A percentile compares a stretch with the other conserved stretches of the same genome.
Evolutionary conservation across 1,140 invertebrate genomes (phyloP).

Genomic region (Ceratitis capitata): DNA sequence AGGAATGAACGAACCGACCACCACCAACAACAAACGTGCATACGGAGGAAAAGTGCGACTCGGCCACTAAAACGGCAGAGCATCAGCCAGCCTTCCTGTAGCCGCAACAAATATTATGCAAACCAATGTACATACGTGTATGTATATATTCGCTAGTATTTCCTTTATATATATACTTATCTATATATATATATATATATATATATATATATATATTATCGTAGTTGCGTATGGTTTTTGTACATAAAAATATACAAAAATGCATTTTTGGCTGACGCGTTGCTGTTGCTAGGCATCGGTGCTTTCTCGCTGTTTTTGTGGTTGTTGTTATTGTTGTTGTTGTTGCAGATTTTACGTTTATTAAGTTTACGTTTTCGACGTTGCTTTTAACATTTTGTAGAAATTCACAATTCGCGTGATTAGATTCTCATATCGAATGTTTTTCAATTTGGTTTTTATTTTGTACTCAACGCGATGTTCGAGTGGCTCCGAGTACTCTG

Average conservation of each 20-base stretch:
- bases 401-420: slow-evolving; percentile 24
- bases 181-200: neutral
- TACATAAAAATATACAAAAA: slow-evolving; percentile 3
- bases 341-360: neutral
- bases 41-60: too few species aligned
- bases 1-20: slow-evolving; percentile 1
- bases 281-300: neutral
- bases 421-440: neutral
- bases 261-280: neutral
- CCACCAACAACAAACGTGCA: neutral
- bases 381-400: neutral
- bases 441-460: neutral
- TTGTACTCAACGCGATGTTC: too few species aligned
- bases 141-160: neutral
- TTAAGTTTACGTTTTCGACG: slow-evolving; percentile 35
- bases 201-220: neutral
- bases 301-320: too few species aligned
- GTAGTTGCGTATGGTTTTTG: neutral
- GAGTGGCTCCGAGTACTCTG: too few species aligned
- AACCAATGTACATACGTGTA: neutral
- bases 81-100: neutral
- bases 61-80: neutral
- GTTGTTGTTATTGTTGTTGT: slow-evolving; percentile 47
- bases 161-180: too few species aligned
- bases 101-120: neutral